Conservation (phyloP, 2,113 vertebrate species). For the Psephotus haematonotus region DNA sequence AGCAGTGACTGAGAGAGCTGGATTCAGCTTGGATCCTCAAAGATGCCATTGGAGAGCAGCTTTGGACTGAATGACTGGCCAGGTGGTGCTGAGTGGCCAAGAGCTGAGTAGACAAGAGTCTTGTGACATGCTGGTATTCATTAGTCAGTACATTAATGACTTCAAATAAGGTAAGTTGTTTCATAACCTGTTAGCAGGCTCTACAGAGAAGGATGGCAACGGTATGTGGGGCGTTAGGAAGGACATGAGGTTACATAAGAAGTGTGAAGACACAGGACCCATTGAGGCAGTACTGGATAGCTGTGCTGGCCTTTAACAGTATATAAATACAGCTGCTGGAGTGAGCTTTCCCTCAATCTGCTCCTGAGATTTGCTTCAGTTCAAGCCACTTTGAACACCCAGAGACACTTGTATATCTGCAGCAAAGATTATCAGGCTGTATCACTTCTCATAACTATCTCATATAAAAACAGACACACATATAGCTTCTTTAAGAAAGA, state of each 20-base stretch:
- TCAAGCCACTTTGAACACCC: neutral
- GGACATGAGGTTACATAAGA: neutral
- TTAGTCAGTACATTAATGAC: neutral
- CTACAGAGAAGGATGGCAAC: neutral
- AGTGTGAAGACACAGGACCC: neutral
- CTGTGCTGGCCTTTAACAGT: neutral
- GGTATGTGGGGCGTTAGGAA: neutral
- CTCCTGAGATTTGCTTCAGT: neutral
- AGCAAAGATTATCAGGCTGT: neutral
- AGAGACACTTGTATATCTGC: neutral
- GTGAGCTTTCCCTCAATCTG: neutral
- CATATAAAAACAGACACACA: neutral
- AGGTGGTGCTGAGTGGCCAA: too few relatives aligned
- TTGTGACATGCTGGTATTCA: neutral
- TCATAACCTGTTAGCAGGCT: neutral
- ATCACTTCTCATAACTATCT: neutral
- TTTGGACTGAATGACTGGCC: neutral
- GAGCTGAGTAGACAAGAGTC: neutral
- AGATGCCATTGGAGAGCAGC: neutral
- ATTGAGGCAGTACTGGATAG: neutral
- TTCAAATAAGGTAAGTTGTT: neutral
- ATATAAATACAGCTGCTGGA: neutral
- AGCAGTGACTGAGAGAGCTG: neutral
- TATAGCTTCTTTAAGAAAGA: slow-evolving; percentile 1
- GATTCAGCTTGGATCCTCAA: neutral